Base-by-base conservation (phyloP, 1,140 invertebrate species). In the Solenopsis fugax region DNA sequence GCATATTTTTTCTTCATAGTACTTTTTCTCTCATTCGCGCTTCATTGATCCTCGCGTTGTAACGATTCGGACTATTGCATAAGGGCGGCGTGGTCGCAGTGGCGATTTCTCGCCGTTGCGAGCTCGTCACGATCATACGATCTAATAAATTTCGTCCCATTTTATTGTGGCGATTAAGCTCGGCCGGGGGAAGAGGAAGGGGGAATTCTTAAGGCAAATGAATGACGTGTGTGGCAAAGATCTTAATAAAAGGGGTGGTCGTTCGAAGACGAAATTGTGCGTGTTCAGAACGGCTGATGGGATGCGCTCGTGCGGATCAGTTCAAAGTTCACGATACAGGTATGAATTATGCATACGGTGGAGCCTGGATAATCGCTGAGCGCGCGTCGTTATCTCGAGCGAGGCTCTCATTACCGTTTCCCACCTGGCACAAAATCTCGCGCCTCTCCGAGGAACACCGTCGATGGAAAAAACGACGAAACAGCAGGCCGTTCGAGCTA, bases 261-360 rank as follows among this genome's bases (percentile, higher is more conserved):
- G 69, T 13, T 71, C 41, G 2, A 21, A 41, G 60, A 73, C 52
- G 16, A 21, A 56, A 89, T 90, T 69, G 82, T 10, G 56, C 21
- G 21, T 45, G 10, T 58, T 34, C 29, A 24, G 18, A 6, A 6
- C 12, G 16, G 78, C n/a, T 7, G 41, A 7, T 2, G 21, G 16
- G 50, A 48, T 45, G 67, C 7, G 54, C 12, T 16, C 45, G 34
- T 4, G 58, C 6, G 50, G 7, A 7, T 41, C 56, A 77, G 91
- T 91, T 92, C 91, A 92, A 86, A 92, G 91, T 93, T 93, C 89
- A 78, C 48, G 18, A 76, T 16, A 78, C 54, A 88, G 76, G 50
- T 86, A 88, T 85, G 78, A 92, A 92, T 92, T 92, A 93, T 88
- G 85, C 87, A 92, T 93, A 91, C 92, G 88, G 92, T 71, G 89